Percentiles rank a stretch among this genome's conserved stretches.
These are phyloP conservation scores for Lucilia sericata DNA, from an alignment of 1,140 invertebrate genomes.

Conservation along the genomic window DNA sequence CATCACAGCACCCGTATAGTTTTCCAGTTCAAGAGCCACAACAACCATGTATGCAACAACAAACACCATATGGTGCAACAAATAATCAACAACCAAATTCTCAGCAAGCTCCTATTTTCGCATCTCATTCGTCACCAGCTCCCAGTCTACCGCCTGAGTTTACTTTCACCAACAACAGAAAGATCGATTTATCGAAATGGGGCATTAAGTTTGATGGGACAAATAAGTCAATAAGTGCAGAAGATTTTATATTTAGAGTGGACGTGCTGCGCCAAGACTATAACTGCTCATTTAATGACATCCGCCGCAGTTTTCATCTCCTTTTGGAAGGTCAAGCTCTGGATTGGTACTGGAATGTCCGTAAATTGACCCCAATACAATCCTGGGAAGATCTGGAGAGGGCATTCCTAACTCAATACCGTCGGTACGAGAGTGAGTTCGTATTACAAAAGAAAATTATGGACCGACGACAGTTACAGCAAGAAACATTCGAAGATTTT, in stretches of 20 bases:
- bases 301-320: neutral
- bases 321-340: neutral
- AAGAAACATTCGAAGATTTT: neutral
- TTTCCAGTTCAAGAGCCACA: too few species aligned
- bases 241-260: neutral
- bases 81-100: too few species aligned
- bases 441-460: neutral
- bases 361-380: neutral
- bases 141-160: too few species aligned
- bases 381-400: neutral
- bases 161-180: too few species aligned
- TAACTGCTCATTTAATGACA: neutral
- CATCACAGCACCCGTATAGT: too few species aligned
- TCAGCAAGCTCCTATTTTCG: too few species aligned
- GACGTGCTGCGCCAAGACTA: neutral
- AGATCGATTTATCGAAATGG: too few species aligned
- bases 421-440: neutral
- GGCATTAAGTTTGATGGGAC: neutral
- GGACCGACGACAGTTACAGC: neutral
- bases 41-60: too few species aligned
- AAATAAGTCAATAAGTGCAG: neutral
- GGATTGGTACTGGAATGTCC: neutral
- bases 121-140: too few species aligned
- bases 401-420: neutral
- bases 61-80: too few species aligned